phyloP scores from a whole-genome alignment of 2,113 vertebrate species.

The Petromus typicus region DNA sequence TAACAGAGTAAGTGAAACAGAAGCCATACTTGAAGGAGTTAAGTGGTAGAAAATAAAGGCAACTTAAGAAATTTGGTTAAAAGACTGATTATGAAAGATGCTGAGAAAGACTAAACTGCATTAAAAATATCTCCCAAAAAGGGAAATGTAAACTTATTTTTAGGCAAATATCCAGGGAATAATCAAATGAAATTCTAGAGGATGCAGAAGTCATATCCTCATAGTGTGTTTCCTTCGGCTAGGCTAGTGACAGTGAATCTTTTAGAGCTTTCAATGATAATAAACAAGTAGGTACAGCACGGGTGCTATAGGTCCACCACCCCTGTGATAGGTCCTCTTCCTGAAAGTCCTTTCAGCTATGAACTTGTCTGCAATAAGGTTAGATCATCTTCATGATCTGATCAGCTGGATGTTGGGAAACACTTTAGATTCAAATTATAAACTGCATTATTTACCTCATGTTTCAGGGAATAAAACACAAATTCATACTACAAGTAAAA shows the following conservation, averaged over 20 bases:
- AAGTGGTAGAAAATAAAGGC: background rate
- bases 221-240: background rate
- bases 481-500: background rate
- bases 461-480: conserved; percentile 34
- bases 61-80: conserved; percentile 14
- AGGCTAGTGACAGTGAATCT: background rate
- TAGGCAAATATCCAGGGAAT: background rate
- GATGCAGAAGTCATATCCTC: background rate
- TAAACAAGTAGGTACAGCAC: background rate
- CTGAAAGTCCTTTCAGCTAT: background rate
- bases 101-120: background rate
- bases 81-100: background rate
- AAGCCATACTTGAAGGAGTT: background rate
- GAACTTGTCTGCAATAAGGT: background rate
- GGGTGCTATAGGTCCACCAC: background rate
- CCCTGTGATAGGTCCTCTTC: background rate
- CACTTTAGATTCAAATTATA: background rate
- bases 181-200: conserved; percentile 13
- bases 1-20: background rate
- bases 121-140: background rate
- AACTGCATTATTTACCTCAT: background rate
- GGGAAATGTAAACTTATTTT: background rate
- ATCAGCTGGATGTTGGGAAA: background rate
- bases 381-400: background rate
- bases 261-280: background rate